Base-by-base conservation (phyloP, 2,113 vertebrate genomes). In the Pandion haliaetus region DNA sequence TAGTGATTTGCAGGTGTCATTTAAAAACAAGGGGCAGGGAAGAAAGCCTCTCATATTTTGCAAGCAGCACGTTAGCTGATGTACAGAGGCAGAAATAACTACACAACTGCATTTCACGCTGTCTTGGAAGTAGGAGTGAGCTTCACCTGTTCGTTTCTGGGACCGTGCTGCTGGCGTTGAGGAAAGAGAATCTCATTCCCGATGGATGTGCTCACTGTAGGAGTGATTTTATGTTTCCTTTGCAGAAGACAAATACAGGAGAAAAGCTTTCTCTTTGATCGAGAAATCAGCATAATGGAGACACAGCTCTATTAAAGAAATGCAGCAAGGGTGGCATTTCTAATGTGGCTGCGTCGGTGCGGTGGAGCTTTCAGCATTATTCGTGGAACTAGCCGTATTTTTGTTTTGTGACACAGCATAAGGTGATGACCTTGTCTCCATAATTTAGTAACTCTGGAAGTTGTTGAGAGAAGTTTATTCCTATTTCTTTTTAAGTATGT, bases 1-100 rank as follows among this genome's bases (percentile, higher is more conserved):
- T 95, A 94, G 89, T 83, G 95, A 97, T 97, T 88, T 83, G 93
- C 90, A 95, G 96, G 96, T 96, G 96, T 97, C 94, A 83, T 91
- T 96, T 91, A 62, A 80, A 94, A 95, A 80, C 0, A 24, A 65
- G 61, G 92, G 85, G 73, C 91, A 87, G 92, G 89, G 88, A 81
- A 93, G 86, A 89, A 89, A 93, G 86, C 91, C 89, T 95, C 95
- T 87, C 82, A 44, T 94, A 90, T 93, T 96, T 92, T 90, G 93
- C 92, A 92, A 86, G 88, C 19, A 15, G 74, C 5, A 1, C 71
- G 65, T 80, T 90, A 93, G 79, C 80, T 77, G 29, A 40, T 57
- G 63, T 20, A n/a, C 47, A 14, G 76, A 84, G 47, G 76, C 94
- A 92, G 87, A 95, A 86, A 90, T 90, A 78, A n/a, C 74, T 50